A percentile compares a stretch with the other conserved stretches of the same genome.
phyloP scores from a whole-genome alignment of 2,113 vertebrate genomes.

The Toxostoma redivivum region DNA sequence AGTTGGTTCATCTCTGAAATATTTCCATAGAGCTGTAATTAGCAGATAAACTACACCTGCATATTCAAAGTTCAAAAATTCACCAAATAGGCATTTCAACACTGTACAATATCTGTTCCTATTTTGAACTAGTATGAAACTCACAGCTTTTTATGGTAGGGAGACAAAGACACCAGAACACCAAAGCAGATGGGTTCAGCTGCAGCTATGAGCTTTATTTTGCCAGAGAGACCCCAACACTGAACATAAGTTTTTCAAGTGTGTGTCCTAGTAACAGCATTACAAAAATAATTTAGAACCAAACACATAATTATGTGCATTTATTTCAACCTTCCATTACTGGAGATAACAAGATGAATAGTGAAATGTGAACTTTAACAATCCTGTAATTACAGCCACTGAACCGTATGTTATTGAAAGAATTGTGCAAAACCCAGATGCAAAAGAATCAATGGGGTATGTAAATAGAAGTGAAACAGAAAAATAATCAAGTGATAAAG shows the following conservation, averaged over 20 bases:
- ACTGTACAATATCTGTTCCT: background rate
- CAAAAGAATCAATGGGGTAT: constrained; percentile 70
- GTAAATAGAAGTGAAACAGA: constrained; percentile 72
- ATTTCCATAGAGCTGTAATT: background rate
- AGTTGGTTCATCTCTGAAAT: background rate
- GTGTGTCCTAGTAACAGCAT: constrained; percentile 62
- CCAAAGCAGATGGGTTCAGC: background rate
- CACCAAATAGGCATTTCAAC: background rate
- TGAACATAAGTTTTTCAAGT: constrained; percentile 51
- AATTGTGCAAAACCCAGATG: constrained; percentile 73
- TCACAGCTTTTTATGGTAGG: background rate
- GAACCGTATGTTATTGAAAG: constrained; percentile 73
- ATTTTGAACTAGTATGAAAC: background rate
- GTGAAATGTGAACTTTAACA: constrained; percentile 77
- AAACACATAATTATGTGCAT: constrained; percentile 73
- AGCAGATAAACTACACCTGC: background rate
- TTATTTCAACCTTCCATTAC: constrained; percentile 76
- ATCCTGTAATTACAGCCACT: constrained; percentile 77
- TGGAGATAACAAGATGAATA: constrained; percentile 78
- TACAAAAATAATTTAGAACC: constrained; percentile 75
- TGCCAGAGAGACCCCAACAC: background rate
- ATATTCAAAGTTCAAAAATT: background rate
- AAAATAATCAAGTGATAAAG: constrained; percentile 71
- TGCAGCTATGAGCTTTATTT: constrained; percentile 37
- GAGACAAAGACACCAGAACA: background rate